These are phyloP conservation scores for Agrochola litura DNA, from an alignment of 2,888 invertebrate genomes.

Conservation along the genomic window DNA sequence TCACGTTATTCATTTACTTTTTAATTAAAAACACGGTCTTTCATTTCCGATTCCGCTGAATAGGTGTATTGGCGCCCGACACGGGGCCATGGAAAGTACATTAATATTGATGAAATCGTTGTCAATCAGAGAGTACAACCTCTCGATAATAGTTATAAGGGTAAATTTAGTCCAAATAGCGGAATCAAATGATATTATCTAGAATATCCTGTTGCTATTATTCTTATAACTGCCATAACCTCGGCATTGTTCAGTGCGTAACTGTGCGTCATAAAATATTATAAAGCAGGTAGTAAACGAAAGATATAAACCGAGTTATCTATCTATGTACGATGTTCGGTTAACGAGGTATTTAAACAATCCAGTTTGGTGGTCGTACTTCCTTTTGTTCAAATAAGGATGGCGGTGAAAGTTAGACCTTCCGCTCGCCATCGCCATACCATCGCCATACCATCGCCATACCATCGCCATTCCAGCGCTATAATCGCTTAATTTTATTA, in stretches of 20 bases:
- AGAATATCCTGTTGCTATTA: slow-evolving; percentile 18
- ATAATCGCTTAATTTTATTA: slow-evolving; percentile 25
- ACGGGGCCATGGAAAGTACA: slow-evolving; percentile 54
- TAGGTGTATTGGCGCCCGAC: slow-evolving; percentile 71
- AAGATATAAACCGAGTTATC: slow-evolving; percentile 13
- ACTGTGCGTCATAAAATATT: slow-evolving; percentile 32
- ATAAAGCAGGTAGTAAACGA: slow-evolving; percentile 25
- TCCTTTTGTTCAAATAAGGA: slow-evolving; percentile 53
- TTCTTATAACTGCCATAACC: slow-evolving; percentile 5
- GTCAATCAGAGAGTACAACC: neutral
- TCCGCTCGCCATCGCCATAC: slow-evolving; percentile 4
- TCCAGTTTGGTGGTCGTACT: slow-evolving; percentile 34
- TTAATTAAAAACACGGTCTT: slow-evolving; percentile 32
- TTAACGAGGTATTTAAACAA: slow-evolving; percentile 26
- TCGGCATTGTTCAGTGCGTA: slow-evolving; percentile 27
- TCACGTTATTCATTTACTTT: slow-evolving; percentile 37
- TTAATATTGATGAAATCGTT: slow-evolving; percentile 27
- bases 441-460: neutral
- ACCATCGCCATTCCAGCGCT: neutral
- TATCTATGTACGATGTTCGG: slow-evolving; percentile 1
- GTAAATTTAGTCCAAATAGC: slow-evolving; percentile 9
- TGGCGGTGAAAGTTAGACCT: slow-evolving; percentile 35
- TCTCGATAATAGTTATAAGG: neutral
- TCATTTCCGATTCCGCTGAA: slow-evolving; percentile 41
- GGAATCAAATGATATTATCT: slow-evolving; percentile 5